A percentile compares a stretch with the other conserved stretches of the same genome.
phyloP scores from a whole-genome alignment of 2,113 vertebrate species.

The Echinops telfairi region DNA sequence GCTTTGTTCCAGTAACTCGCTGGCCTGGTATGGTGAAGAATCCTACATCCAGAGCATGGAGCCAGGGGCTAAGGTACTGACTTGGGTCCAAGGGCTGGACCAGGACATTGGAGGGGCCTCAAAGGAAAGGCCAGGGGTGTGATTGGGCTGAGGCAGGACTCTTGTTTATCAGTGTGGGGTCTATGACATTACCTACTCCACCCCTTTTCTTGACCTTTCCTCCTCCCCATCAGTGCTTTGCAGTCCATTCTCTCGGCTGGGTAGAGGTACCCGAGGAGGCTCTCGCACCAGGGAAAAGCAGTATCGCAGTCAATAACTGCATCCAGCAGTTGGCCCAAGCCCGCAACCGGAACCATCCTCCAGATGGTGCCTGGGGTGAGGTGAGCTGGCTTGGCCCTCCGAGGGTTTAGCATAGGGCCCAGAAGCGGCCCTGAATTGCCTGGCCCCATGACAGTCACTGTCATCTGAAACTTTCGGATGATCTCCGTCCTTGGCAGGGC shows the following conservation, averaged over 20 bases:
- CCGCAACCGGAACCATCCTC: conserved; percentile 87
- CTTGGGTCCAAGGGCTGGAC: neutral
- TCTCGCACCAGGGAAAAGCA: conserved; percentile 96
- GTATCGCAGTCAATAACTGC: conserved; percentile 96
- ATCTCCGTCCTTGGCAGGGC: conserved; percentile 86
- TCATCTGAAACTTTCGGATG: conserved; percentile 19
- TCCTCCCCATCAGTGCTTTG: conserved; percentile 90
- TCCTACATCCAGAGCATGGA: conserved; percentile 86
- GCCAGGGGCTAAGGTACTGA: conserved; percentile 92
- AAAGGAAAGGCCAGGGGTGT: conserved; percentile 14
- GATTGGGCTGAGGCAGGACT: neutral
- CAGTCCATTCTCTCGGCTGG: conserved; percentile 97
- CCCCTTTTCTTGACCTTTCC: neutral
- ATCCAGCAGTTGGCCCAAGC: conserved; percentile 97
- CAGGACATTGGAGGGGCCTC: neutral
- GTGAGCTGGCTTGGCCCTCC: conserved; percentile 86
- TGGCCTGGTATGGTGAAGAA: conserved; percentile 90
- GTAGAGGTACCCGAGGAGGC: conserved; percentile 98
- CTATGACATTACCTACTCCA: neutral
- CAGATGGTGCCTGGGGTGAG: conserved; percentile 90
- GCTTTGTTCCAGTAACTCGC: conserved; percentile 84
- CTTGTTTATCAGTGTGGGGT: conserved; percentile 4
- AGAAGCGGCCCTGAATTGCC: neutral
- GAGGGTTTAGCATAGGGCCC: neutral
- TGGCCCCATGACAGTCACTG: neutral